These are phyloP conservation scores for Stictonetta naevosa DNA, from an alignment of 2,113 vertebrate genomes.

Conservation along the genomic window DNA sequence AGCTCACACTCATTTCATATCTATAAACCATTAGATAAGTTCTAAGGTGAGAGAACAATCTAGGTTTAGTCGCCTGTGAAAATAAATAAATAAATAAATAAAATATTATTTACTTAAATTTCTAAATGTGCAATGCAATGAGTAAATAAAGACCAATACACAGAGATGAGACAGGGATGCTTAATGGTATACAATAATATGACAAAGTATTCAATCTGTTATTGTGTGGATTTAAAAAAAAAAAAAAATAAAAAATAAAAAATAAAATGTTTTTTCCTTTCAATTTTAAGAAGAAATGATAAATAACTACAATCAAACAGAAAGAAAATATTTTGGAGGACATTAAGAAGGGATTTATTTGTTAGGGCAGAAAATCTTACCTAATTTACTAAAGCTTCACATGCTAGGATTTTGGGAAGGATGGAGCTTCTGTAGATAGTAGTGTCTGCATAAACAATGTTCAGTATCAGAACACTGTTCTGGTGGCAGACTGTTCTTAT, in stretches of 20 bases:
- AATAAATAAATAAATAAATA: background rate
- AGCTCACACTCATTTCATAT: background rate
- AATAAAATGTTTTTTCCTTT: background rate
- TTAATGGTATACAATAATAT: background rate
- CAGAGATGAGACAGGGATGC: background rate
- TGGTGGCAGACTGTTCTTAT: background rate
- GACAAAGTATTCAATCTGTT: accelerated
- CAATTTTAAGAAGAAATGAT: background rate
- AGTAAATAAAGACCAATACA: background rate
- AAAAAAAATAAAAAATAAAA: background rate
- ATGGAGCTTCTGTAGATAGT: background rate
- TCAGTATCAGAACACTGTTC: background rate
- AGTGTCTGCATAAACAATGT: background rate
- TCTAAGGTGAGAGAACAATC: background rate
- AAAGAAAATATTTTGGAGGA: background rate
- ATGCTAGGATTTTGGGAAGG: background rate
- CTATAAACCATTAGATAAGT: background rate
- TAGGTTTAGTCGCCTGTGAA: background rate
- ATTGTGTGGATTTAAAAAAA: background rate
- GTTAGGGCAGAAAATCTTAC: background rate
- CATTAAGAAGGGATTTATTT: background rate
- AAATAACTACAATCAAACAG: background rate
- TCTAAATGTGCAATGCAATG: background rate
- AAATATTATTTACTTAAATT: background rate
- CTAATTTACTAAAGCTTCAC: background rate